These are phyloP conservation scores for Strix uralensis DNA, from an alignment of 2,113 vertebrate genomes.

Conservation along the genomic window DNA sequence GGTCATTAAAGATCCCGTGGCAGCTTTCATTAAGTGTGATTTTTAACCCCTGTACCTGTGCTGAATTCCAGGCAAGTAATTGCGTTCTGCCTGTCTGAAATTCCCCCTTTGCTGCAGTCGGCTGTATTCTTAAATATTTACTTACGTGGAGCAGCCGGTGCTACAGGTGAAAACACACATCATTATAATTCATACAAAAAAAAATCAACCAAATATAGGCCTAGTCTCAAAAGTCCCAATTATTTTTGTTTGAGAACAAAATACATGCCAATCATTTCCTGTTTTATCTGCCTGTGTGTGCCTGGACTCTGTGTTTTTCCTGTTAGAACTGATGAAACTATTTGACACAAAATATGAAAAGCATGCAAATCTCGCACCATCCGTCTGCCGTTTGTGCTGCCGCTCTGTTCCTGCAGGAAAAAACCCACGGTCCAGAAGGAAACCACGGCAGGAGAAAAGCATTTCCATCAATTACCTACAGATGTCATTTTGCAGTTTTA, in stretches of 20 bases:
- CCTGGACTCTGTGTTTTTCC: constrained; percentile 39
- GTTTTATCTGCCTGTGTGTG: constrained; percentile 55
- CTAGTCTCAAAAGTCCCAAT: constrained; percentile 58
- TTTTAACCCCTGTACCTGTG: constrained; percentile 29
- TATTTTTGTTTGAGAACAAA: constrained; percentile 62
- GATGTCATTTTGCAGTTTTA: not conserved
- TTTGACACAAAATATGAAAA: constrained; percentile 43
- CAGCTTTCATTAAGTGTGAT: constrained; percentile 37
- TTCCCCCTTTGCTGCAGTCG: not conserved
- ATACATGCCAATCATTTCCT: constrained; percentile 46
- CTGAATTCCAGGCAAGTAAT: not conserved
- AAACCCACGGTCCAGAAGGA: not conserved
- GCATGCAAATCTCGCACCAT: constrained; percentile 15
- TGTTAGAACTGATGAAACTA: constrained; percentile 24
- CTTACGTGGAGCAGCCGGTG: not conserved
- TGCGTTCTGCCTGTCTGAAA: not conserved
- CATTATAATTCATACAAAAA: not conserved
- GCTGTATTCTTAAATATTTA: constrained; percentile 31
- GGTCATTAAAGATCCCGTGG: constrained; percentile 27
- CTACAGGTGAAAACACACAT: constrained; percentile 49
- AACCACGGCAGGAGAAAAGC: not conserved
- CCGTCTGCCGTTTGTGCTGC: not conserved
- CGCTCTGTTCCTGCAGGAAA: not conserved
- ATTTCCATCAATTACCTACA: not conserved
- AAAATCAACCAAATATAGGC: constrained; percentile 7